Conservation (phyloP, 2,113 vertebrate species). For the Catagonus wagneri region DNA sequence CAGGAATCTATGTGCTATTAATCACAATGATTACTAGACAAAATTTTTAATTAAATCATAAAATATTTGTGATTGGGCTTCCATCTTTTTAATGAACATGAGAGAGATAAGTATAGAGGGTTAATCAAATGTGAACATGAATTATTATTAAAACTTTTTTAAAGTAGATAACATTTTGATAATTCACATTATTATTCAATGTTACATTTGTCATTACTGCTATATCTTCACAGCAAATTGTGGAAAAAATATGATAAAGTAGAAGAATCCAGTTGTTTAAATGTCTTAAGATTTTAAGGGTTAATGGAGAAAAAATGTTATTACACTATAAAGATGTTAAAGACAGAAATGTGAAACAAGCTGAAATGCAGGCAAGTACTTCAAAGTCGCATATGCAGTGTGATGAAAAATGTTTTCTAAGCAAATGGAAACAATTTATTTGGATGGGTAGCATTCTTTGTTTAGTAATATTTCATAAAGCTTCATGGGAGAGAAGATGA, state of each 20-base stretch:
- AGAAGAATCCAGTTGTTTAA: neutral
- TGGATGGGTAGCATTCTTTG: neutral
- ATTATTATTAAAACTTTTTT: neutral
- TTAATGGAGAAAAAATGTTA: neutral
- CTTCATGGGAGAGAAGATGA: neutral
- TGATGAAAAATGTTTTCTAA: neutral
- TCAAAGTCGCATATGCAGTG: neutral
- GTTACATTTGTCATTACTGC: neutral
- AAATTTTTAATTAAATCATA: neutral
- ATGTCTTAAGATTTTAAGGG: neutral
- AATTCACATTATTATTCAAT: neutral
- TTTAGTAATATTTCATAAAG: neutral
- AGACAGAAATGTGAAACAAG: neutral
- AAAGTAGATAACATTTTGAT: neutral
- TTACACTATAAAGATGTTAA: neutral
- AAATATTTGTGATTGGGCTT: neutral
- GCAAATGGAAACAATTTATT: neutral
- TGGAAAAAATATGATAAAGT: neutral
- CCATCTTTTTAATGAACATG: neutral
- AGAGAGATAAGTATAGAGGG: neutral
- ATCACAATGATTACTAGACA: neutral
- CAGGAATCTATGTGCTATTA: neutral
- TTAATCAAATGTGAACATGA: neutral
- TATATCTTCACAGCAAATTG: neutral
- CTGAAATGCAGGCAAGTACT: neutral